Evolutionary conservation across 2,888 invertebrate genomes (phyloP), one percentile per base, ranked within the genome.

Genomic region (Apamea anceps): DNA sequence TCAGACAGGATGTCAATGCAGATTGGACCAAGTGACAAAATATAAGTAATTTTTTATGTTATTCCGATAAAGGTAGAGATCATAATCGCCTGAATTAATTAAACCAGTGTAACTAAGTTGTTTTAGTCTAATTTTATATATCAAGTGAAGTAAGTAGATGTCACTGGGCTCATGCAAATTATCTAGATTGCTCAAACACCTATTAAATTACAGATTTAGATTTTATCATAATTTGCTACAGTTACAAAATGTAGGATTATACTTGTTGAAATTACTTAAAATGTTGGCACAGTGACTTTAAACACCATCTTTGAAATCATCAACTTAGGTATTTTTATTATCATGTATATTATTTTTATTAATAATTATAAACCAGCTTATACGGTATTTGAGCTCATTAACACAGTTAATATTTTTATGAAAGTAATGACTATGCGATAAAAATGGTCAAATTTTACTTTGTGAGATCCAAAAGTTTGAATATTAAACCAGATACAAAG

Each of bases 171-270:
- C 72, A 86, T 85, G 83, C 87, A 84, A 84, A 88, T 87, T 57
- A 77, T 77, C 71, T 51, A 75, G 70, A 88, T 87, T 89, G 82
- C 86, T 79, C 78, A 82, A 86, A 81, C 84, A 85, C 82, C 85
- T 86, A 84, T 80, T 89, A 84, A 84, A 85, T 89, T 81, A 79
- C 77, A 79, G 68, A 84, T 82, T 81, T 79, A 86, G 84, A 88
- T 87, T 88, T 87, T 86, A 89, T 88, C 81, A 76, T 81, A 85
- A 87, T 86, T 87, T 84, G 84, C 83, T 68, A 78, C 75, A 86
- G 81, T 85, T 84, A 82, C 84, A 81, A 87, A 80, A 85, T 81
- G 45, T 48, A 21, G 18, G 42, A 66, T 66, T 79, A n/a, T 72
- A 72, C 8, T 32, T 54, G 32, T 83, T 70, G 54, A 51, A 74